phyloP scores from a whole-genome alignment of 2,113 vertebrate species.

The Pedetes capensis region DNA sequence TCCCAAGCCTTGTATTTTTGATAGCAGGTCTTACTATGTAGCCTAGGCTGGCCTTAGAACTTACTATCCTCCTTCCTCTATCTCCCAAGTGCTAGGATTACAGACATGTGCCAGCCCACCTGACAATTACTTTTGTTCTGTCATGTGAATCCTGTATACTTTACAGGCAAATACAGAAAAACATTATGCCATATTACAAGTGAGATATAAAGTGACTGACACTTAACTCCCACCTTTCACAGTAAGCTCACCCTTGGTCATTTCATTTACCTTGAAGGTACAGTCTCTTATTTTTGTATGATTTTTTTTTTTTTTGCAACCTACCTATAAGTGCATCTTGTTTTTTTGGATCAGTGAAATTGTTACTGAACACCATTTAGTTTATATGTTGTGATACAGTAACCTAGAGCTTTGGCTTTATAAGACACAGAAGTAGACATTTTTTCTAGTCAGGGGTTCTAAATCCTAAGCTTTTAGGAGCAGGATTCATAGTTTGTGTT shows the following conservation, averaged over 20 bases:
- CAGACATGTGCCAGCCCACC: background rate
- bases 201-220: background rate
- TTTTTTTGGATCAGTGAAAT: background rate
- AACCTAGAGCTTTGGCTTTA: background rate
- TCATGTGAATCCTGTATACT: background rate
- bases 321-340: background rate
- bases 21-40: background rate
- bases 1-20: background rate
- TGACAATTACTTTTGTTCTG: background rate
- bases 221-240: background rate
- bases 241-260: background rate
- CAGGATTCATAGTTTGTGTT: background rate
- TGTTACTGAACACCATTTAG: background rate
- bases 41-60: background rate
- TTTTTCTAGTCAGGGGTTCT: background rate
- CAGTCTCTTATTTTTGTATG: background rate
- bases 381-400: background rate
- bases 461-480: background rate
- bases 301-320: background rate
- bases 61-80: background rate
- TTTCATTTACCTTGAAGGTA: background rate
- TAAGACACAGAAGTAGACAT: background rate
- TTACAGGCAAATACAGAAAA: background rate
- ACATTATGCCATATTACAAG: background rate
- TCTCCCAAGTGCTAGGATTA: background rate